Evolutionary conservation across 1,140 invertebrate species (phyloP).

Genomic region (Trigoniulus corallinus): DNA sequence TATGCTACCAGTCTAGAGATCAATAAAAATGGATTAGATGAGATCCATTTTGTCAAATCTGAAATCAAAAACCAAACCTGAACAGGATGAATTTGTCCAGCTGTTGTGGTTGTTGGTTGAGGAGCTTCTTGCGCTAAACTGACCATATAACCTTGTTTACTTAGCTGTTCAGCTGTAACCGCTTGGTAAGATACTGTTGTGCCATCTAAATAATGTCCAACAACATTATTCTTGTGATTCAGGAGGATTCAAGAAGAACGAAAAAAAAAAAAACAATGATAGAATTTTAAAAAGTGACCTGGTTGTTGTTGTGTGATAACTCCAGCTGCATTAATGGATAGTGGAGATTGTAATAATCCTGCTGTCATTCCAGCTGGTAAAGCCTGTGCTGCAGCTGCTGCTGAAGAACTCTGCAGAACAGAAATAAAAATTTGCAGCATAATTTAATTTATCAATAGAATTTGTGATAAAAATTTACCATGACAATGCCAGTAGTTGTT

Average conservation of each 20-base stretch:
- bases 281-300: constrained; percentile 10
- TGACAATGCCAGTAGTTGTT: constrained; percentile 9
- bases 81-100: not conserved
- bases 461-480: too few species aligned
- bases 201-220: constrained; percentile 7
- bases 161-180: constrained; percentile 6
- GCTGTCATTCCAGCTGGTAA: constrained; percentile 15
- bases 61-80: not conserved
- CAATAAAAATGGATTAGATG: not conserved
- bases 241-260: not conserved
- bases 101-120: not conserved
- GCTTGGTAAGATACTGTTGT: constrained; percentile 6
- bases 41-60: not conserved
- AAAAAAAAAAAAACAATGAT: constrained; percentile 1
- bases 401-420: constrained; percentile 22
- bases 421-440: too few species aligned
- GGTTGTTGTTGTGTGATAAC: constrained; percentile 16
- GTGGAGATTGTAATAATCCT: constrained; percentile 22
- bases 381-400: constrained; percentile 22
- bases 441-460: too few species aligned
- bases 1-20: constrained; percentile 13
- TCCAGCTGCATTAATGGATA: constrained; percentile 16
- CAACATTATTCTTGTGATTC: too few species aligned
- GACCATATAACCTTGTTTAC: constrained; percentile 6
- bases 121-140: not conserved